These are phyloP conservation scores for Ardeotis arabs DNA, from an alignment of 2,113 vertebrate species.

Conservation along the genomic window DNA sequence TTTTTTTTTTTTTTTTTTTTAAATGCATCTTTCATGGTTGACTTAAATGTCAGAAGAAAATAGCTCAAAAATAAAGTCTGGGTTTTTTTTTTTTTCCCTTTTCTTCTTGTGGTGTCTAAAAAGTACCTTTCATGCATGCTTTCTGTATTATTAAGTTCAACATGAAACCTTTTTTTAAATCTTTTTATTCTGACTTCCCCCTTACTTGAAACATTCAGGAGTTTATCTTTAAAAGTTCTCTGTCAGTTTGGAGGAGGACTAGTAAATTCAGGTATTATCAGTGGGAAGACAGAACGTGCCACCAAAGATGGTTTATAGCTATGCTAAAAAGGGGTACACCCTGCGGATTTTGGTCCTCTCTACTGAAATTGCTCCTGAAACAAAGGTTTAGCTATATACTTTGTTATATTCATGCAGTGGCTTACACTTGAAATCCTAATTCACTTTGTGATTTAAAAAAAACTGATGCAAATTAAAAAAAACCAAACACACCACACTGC, in stretches of 20 bases:
- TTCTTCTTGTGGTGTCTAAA: background rate
- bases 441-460: background rate
- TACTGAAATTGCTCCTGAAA: background rate
- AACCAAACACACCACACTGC: accelerated
- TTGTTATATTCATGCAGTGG: background rate
- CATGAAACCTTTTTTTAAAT: background rate
- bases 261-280: background rate
- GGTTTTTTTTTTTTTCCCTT: too few species aligned
- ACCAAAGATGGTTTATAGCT: background rate
- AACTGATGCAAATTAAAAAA: background rate
- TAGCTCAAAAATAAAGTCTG: background rate
- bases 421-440: background rate
- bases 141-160: background rate
- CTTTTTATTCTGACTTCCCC: background rate
- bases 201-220: background rate
- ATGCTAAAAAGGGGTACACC: background rate
- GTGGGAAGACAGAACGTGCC: background rate
- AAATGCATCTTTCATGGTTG: background rate
- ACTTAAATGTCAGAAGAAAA: background rate
- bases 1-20: too few species aligned
- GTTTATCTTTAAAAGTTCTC: background rate
- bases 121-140: background rate
- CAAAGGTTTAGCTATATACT: background rate
- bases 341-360: background rate
- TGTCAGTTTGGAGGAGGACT: background rate